Conservation (phyloP, 2,888 invertebrate genomes). For the Harpagoxenus sublaevis region DNA sequence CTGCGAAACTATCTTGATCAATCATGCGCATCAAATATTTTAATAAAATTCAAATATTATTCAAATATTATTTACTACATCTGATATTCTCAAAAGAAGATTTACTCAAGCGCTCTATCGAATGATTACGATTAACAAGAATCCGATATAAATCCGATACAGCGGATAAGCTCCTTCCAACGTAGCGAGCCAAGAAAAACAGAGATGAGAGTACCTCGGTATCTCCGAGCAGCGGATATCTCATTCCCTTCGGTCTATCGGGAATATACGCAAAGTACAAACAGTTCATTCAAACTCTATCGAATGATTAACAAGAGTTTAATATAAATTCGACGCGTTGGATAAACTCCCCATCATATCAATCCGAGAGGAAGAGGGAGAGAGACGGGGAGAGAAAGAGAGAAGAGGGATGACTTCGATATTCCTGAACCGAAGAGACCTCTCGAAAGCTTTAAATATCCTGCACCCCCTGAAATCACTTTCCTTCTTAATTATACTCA, state of each 20-base stretch:
- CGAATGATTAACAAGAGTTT: slow-evolving; percentile 52
- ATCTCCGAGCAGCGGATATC: slow-evolving; percentile 27
- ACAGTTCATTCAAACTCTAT: slow-evolving; percentile 51
- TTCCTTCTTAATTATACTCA: slow-evolving; percentile 76
- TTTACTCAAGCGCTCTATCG: slow-evolving; percentile 39
- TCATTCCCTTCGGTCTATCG: slow-evolving; percentile 48
- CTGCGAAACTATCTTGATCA: neutral
- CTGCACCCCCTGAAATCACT: slow-evolving; percentile 67
- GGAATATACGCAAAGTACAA: slow-evolving; percentile 45
- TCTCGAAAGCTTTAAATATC: slow-evolving; percentile 65
- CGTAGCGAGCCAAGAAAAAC: slow-evolving; percentile 50
- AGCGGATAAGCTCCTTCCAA: slow-evolving; percentile 43
- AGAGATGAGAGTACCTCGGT: slow-evolving; percentile 45
- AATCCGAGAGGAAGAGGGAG: neutral
- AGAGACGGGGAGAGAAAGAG: neutral
- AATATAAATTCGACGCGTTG: slow-evolving; percentile 49
- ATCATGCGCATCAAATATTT: slow-evolving; percentile 20
- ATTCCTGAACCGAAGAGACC: slow-evolving; percentile 26
- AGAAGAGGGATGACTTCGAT: slow-evolving; percentile 16
- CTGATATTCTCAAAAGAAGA: slow-evolving; percentile 26
- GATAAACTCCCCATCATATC: slow-evolving; percentile 31
- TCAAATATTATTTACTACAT: slow-evolving; percentile 34
- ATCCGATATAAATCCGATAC: slow-evolving; percentile 51
- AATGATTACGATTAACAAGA: slow-evolving; percentile 53
- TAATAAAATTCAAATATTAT: slow-evolving; percentile 39